Evolutionary conservation across 2,888 invertebrate species (phyloP).

Genomic region (Hypercompe scribonia): DNA sequence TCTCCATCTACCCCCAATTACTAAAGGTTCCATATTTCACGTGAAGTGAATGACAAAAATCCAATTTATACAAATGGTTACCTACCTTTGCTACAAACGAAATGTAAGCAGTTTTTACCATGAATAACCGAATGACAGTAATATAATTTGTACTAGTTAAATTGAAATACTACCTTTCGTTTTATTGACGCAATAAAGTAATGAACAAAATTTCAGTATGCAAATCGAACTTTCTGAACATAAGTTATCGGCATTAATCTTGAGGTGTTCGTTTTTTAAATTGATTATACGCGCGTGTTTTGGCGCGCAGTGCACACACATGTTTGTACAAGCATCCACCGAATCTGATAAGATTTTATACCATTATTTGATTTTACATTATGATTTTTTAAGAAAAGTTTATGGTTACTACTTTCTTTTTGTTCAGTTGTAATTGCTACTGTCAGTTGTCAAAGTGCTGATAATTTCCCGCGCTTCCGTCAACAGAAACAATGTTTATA

Average conservation of each 20-base stretch:
- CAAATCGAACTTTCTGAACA: constrained; percentile 39
- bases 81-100: constrained; percentile 10
- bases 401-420: background rate
- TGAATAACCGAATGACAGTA: constrained; percentile 35
- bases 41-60: constrained; percentile 4
- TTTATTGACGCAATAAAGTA: constrained; percentile 47
- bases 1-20: constrained; percentile 7
- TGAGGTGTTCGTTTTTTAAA: constrained; percentile 33
- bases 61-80: constrained; percentile 23
- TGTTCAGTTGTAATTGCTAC: background rate
- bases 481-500: background rate
- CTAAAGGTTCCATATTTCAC: constrained; percentile 2
- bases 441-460: background rate
- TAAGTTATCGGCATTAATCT: constrained; percentile 39
- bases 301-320: constrained; percentile 36
- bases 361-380: constrained; percentile 22
- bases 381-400: background rate
- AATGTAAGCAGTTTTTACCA: constrained; percentile 21
- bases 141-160: constrained; percentile 32
- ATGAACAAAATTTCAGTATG: constrained; percentile 43
- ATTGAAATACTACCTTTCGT: constrained; percentile 42
- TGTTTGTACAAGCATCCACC: constrained; percentile 21
- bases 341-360: constrained; percentile 38
- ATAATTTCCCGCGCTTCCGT: background rate
- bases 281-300: constrained; percentile 47